Base-by-base conservation (phyloP, 2,797 vertebrate genomes). In the Anguilla anguilla region DNA sequence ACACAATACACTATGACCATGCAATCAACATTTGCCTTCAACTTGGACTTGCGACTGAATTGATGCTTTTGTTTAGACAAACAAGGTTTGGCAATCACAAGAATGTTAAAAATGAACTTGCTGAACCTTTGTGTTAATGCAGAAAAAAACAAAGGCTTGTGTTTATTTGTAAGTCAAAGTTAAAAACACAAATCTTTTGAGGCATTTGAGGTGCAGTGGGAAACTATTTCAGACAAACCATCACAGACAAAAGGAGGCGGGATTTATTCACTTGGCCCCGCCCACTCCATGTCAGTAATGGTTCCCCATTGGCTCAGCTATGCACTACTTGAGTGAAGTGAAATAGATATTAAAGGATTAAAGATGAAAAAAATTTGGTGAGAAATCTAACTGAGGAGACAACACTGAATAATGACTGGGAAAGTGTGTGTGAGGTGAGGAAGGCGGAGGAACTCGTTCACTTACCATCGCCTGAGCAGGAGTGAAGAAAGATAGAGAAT, bases 381-480 rank as follows among this genome's bases (percentile, higher is more conserved):
- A 85, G 6, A 61, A 7, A 39, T 28, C 3, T 4, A 35, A 61
- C 85, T 77, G 10, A 17, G 49, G 7, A 84, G 46, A 22, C 57
- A 25, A 39, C 17, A 19, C 28, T 39, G 35, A 85, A 64, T 3
- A 85, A 85, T 28, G 61, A 74, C 51, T 53, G 61, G 43, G 15
- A 69, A 35, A 86, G 19, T 1, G 49, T 83, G 55, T 69, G 86
- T 46, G 84, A 61, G 64, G 59, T 89, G 74, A 72, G 64, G 83
- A 2, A 74, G 67, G 22, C 35, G 74, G 17, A 79, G 74, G 35
- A 43, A 39, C 74, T 28, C 15, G 74, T 94, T 88, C 94, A 98
- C 98, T 99, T 96, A 99, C 98, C 98, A 99, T 98, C 86, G 97
- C 98, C 98, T 99, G 96, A 3, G 91, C 86, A 93, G 86, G 92